Percentiles rank a stretch among this genome's conserved stretches.
These are phyloP conservation scores for Manduca sexta DNA, from an alignment of 1,140 invertebrate species.

Conservation along the genomic window DNA sequence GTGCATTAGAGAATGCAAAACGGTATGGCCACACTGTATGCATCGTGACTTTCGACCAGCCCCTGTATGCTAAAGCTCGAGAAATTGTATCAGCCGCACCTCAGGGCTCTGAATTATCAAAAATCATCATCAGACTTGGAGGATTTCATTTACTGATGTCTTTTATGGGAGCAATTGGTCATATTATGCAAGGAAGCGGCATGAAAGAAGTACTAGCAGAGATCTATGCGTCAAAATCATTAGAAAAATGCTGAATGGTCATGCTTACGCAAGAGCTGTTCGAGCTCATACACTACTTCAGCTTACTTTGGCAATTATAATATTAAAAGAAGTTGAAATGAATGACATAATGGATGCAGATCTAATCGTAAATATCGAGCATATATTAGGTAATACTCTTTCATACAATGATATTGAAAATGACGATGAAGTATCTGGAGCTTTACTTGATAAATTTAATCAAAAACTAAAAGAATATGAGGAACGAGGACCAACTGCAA, in stretches of 20 bases:
- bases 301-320: conserved; percentile 30
- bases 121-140: conserved; percentile 42
- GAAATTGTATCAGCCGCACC: conserved; percentile 49
- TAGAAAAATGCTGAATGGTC: conserved; percentile 47
- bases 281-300: too few species aligned
- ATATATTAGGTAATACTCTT: conserved; percentile 20
- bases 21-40: conserved; percentile 20
- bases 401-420: conserved; percentile 31
- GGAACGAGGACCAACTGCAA: conserved; percentile 35
- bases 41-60: conserved; percentile 50
- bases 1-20: conserved; percentile 26
- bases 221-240: conserved; percentile 42
- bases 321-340: conserved; percentile 33
- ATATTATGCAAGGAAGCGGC: conserved; percentile 55
- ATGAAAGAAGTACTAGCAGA: conserved; percentile 37
- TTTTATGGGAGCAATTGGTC: conserved; percentile 50
- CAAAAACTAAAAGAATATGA: conserved; percentile 32
- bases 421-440: conserved; percentile 28
- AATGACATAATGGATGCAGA: conserved; percentile 33
- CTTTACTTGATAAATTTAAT: conserved; percentile 43
- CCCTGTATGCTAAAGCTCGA: conserved; percentile 58
- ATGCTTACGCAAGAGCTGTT: conserved; percentile 34
- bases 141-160: conserved; percentile 58
- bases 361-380: conserved; percentile 27
- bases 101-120: conserved; percentile 32